Evolutionary conservation across 2,113 vertebrate genomes (phyloP).

Genomic region (Centropus unirufus): DNA sequence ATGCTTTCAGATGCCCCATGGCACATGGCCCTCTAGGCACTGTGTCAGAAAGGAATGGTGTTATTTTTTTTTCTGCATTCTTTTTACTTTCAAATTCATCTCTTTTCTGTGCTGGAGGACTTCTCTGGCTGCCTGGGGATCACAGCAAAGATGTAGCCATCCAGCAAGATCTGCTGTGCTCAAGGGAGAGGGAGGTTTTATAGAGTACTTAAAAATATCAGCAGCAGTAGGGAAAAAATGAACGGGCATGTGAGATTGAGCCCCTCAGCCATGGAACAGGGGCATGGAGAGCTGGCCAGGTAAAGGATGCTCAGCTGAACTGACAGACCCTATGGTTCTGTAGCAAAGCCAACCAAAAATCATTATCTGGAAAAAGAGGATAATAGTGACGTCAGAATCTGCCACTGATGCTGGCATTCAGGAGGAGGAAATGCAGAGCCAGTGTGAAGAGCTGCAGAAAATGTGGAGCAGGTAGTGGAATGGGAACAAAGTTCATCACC

Average conservation of each 20-base stretch:
- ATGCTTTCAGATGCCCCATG: background rate
- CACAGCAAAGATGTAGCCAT: background rate
- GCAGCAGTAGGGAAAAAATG: background rate
- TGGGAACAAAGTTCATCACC: background rate
- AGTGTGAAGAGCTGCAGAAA: background rate
- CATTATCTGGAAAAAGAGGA: background rate
- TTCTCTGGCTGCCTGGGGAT: background rate
- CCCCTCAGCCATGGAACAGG: accelerated
- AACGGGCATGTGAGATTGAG: background rate
- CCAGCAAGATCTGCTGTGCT: background rate
- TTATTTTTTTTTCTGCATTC: background rate
- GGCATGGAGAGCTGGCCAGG: background rate
- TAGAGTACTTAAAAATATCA: background rate
- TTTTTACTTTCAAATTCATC: background rate
- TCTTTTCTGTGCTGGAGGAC: background rate
- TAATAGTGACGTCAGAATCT: background rate
- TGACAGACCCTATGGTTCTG: background rate
- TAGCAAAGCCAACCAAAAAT: background rate
- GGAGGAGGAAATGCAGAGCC: background rate
- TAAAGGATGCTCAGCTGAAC: background rate
- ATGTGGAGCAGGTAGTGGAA: background rate
- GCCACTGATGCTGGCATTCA: background rate
- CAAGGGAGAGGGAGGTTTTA: background rate
- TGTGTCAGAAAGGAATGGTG: background rate
- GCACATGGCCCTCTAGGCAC: background rate